Percentiles rank a stretch among this genome's conserved stretches.
Evolutionary conservation across 2,797 vertebrate genomes (phyloP).

Genomic region (Thaleichthys pacificus): DNA sequence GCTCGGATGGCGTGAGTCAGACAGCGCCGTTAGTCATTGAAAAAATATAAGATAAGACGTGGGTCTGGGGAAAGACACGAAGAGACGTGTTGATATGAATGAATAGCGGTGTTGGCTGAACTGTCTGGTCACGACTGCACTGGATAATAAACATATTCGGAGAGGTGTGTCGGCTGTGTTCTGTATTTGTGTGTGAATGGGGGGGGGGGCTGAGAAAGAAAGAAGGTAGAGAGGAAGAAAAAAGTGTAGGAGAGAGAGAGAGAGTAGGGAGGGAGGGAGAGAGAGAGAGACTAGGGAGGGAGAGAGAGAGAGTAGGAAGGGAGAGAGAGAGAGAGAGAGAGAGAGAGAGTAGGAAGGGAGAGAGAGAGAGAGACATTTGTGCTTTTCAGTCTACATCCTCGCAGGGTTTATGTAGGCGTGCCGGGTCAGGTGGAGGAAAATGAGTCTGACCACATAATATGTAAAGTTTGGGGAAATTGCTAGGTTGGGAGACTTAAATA

Average conservation of each 20-base stretch:
- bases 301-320: background rate
- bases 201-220: slow-evolving; percentile 1
- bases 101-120: background rate
- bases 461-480: slow-evolving; percentile 70
- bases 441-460: slow-evolving; percentile 69
- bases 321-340: slow-evolving; percentile 3
- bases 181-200: background rate
- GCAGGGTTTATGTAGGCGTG: slow-evolving; percentile 52
- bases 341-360: background rate
- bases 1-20: slow-evolving; percentile 13
- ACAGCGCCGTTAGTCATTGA: background rate
- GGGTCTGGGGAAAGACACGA: slow-evolving; percentile 29
- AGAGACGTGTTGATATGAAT: slow-evolving; percentile 38
- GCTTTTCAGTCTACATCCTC: slow-evolving; percentile 26
- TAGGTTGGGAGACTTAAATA: slow-evolving; percentile 71
- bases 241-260: background rate
- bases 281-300: background rate
- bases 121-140: background rate
- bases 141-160: slow-evolving; percentile 11
- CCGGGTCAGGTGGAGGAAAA: slow-evolving; percentile 71
- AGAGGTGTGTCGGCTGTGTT: background rate
- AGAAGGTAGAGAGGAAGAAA: background rate
- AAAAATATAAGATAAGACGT: slow-evolving; percentile 27
- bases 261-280: background rate
- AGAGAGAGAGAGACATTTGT: background rate